A percentile compares a stretch with the other conserved stretches of the same genome.
These are phyloP conservation scores for Allobates femoralis DNA, from an alignment of 2,797 vertebrate genomes.

Conservation along the genomic window DNA sequence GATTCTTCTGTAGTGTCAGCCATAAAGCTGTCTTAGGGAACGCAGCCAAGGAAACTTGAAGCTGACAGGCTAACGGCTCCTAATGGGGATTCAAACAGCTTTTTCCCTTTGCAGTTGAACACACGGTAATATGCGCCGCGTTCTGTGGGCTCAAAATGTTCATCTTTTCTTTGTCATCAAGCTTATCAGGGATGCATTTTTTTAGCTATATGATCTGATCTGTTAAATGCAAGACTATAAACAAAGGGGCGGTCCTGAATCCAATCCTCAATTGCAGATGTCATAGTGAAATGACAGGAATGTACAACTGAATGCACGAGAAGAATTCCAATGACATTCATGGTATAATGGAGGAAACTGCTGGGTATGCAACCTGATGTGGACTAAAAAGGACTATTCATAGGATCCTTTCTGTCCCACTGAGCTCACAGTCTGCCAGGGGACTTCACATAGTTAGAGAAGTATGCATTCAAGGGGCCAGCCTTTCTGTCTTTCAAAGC, in stretches of 20 bases:
- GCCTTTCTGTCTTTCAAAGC: not conserved
- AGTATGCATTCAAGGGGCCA: not conserved
- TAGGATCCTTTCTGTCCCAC: not conserved
- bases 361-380: not conserved
- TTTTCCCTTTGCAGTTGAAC: constrained; percentile 36
- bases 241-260: not conserved
- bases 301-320: constrained; percentile 20
- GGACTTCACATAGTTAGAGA: not conserved
- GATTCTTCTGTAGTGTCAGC: constrained; percentile 79
- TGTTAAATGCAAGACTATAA: constrained; percentile 9
- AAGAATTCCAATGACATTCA: constrained; percentile 15
- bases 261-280: not conserved
- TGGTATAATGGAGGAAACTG: constrained; percentile 18
- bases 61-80: constrained; percentile 67
- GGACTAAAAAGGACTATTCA: constrained; percentile 12
- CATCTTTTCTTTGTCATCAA: not conserved
- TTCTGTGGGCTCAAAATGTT: not conserved
- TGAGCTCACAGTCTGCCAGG: not conserved
- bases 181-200: not conserved
- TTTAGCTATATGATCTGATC: constrained; percentile 8
- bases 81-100: constrained; percentile 64
- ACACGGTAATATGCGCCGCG: not conserved
- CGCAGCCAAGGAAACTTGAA: constrained; percentile 74
- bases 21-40: constrained; percentile 79
- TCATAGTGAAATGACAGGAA: constrained; percentile 23